Evolutionary conservation across 2,797 vertebrate genomes (phyloP).

Genomic region (Spondyliosoma cantharus): DNA sequence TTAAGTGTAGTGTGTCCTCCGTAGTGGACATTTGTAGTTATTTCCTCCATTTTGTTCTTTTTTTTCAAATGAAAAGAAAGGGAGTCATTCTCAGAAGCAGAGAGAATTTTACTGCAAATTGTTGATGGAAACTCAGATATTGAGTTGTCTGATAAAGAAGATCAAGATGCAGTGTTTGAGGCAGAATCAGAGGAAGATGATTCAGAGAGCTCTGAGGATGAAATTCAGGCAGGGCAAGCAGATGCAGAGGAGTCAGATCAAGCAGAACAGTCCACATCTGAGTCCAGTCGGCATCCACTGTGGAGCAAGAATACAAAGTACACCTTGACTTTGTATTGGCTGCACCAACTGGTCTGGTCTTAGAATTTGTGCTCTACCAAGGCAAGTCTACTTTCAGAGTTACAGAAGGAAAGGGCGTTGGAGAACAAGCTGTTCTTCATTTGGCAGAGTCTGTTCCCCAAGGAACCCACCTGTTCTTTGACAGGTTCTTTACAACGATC

Average conservation of each 20-base stretch:
- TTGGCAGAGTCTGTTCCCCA: background rate
- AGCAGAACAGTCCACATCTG: background rate
- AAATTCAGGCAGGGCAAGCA: background rate
- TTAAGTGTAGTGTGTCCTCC: too few species aligned
- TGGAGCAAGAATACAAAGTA: conserved; percentile 4
- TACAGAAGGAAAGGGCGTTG: background rate
- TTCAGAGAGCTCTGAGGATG: background rate
- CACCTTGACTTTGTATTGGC: background rate
- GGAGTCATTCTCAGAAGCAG: too few species aligned
- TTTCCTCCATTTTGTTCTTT: too few species aligned
- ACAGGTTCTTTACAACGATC: background rate
- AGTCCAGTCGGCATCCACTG: background rate
- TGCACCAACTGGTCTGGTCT: background rate
- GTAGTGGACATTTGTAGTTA: too few species aligned
- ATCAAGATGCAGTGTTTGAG: background rate
- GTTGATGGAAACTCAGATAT: too few species aligned
- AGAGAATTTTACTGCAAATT: too few species aligned
- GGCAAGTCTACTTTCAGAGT: background rate
- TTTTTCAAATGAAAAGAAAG: too few species aligned
- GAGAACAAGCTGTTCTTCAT: background rate
- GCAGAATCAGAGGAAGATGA: background rate
- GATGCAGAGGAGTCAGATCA: conserved; percentile 1
- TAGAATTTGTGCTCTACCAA: background rate
- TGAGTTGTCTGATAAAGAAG: too few species aligned
- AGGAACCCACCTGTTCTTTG: background rate